Evolutionary conservation across 2,888 invertebrate genomes (phyloP).

Genomic region (Cremastobaeus sp.): DNA sequence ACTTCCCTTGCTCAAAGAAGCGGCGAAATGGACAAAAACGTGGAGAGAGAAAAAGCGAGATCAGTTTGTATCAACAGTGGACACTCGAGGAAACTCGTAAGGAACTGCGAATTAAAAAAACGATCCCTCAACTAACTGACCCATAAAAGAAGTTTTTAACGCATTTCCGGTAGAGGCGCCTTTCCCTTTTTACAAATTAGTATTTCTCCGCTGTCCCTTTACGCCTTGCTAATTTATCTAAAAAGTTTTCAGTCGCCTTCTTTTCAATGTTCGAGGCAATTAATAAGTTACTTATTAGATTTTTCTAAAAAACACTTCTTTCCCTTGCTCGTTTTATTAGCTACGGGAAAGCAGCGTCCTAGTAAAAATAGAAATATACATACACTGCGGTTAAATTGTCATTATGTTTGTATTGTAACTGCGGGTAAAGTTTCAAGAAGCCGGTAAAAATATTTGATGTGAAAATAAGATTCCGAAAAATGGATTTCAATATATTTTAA

Average conservation of each 20-base stretch:
- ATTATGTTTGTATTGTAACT: too few relatives aligned
- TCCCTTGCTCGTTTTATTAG: too few relatives aligned
- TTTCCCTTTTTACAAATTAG: slow-evolving; percentile 46
- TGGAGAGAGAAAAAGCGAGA: slow-evolving; percentile 58
- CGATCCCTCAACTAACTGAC: slow-evolving; percentile 47
- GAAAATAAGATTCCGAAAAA: slow-evolving; percentile 9
- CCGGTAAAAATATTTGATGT: not conserved
- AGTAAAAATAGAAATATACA: too few relatives aligned
- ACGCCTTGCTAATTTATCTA: not conserved
- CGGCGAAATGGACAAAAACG: slow-evolving; percentile 63
- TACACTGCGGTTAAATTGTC: too few relatives aligned
- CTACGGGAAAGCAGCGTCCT: too few relatives aligned
- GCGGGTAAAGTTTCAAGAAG: too few relatives aligned
- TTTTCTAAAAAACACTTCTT: too few relatives aligned
- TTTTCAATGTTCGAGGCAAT: not conserved
- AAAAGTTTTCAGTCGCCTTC: slow-evolving; percentile 10
- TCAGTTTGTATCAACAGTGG: slow-evolving; percentile 70
- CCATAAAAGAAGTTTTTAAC: slow-evolving; percentile 46
- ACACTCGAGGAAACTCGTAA: slow-evolving; percentile 68
- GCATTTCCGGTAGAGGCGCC: slow-evolving; percentile 35
- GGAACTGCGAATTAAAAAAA: slow-evolving; percentile 66
- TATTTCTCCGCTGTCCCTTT: slow-evolving; percentile 29
- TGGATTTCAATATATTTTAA: slow-evolving; percentile 3
- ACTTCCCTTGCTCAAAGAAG: slow-evolving; percentile 59
- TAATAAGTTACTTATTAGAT: too few relatives aligned